These are phyloP conservation scores for Mastigias papua DNA, from an alignment of 30 jellyfish, hydroid and myxozoan genomes.

Conservation along the genomic window DNA sequence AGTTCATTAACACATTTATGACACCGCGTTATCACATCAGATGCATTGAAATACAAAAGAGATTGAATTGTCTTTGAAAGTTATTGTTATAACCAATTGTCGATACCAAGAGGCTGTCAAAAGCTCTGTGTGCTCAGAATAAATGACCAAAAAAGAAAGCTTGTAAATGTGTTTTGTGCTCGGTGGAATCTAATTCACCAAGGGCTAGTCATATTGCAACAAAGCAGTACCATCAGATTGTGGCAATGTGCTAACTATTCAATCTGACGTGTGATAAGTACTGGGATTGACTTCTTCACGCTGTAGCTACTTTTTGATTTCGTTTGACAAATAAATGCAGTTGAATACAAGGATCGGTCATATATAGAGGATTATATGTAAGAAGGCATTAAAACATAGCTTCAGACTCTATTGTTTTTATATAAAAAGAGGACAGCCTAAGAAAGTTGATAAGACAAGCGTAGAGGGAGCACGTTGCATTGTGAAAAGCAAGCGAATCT, in stretches of 20 bases:
- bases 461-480: neutral
- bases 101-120: conserved; percentile 7
- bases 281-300: neutral
- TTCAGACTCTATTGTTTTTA: conserved; percentile 65
- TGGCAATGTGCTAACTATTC: conserved; percentile 9
- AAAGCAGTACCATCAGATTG: neutral
- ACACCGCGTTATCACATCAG: neutral
- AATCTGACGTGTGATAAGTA: conserved; percentile 23
- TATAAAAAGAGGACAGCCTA: conserved; percentile 5
- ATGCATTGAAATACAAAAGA: neutral
- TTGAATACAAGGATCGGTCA: conserved; percentile 10
- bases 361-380: conserved; percentile 50
- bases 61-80: neutral
- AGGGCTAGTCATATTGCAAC: neutral
- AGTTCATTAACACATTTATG: neutral
- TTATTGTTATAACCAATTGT: neutral
- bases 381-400: conserved; percentile 57
- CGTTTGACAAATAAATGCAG: neutral
- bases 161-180: neutral
- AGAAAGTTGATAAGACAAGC: neutral
- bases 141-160: neutral
- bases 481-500: neutral
- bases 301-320: conserved; percentile 1
- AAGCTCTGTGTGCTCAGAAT: conserved; percentile 3
- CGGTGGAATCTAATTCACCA: neutral